phyloP scores from a whole-genome alignment of 2,797 vertebrate species.

The Oreochromis mossambicus region DNA sequence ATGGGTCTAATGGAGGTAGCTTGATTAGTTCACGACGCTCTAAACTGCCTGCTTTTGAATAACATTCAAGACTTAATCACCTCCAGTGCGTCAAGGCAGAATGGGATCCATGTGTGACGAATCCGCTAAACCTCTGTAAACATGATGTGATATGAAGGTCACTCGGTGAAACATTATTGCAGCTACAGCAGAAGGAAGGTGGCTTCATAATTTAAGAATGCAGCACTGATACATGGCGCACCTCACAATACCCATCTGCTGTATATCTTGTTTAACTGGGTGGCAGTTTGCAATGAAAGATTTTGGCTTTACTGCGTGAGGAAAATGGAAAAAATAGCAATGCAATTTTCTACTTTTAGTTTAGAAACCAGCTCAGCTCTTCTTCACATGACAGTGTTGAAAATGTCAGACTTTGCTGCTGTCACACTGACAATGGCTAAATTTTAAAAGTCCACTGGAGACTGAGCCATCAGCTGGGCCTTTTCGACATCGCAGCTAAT shows the following conservation, averaged over 20 bases:
- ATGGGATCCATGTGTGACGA: background rate
- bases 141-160: background rate
- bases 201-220: slow-evolving; percentile 2
- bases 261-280: background rate
- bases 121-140: background rate
- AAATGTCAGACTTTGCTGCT: slow-evolving; percentile 11
- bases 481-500: slow-evolving; percentile 27
- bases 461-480: slow-evolving; percentile 3
- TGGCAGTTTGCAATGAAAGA: slow-evolving; percentile 11
- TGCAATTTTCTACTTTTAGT: slow-evolving; percentile 20
- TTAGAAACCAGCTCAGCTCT: background rate
- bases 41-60: slow-evolving; percentile 22
- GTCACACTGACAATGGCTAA: slow-evolving; percentile 5
- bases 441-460: slow-evolving; percentile 1
- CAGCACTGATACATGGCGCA: background rate
- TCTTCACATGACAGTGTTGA: slow-evolving; percentile 2
- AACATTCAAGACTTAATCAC: slow-evolving; percentile 12
- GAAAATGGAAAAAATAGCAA: slow-evolving; percentile 6
- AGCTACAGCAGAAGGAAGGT: background rate
- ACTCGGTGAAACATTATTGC: background rate
- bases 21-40: slow-evolving; percentile 3
- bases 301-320: slow-evolving; percentile 11
- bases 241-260: background rate
- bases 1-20: background rate
- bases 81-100: background rate